Base-by-base conservation (phyloP, 2,113 vertebrate genomes). In the Etheostoma cragini region DNA sequence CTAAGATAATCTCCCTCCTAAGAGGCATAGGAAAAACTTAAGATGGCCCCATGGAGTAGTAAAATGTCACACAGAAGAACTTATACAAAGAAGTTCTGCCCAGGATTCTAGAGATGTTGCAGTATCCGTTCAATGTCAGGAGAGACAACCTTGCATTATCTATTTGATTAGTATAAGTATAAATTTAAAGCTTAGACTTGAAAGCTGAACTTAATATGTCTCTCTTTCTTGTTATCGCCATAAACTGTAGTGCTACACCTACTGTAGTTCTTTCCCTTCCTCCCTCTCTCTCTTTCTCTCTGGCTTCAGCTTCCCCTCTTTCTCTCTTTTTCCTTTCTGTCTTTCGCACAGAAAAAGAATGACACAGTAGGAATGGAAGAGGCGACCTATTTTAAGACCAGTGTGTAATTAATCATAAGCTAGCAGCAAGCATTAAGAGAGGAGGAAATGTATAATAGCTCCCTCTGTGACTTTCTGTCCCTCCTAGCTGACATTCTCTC, bases 381-480 rank as follows among this genome's bases (percentile, higher is more conserved):
- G 80, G 84, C 81, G 82, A 76, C 87, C 91, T 94, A 93, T 94
- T 93, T 93, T 85, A 87, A 85, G 90, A 87, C 72, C 73, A 63
- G 56, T 74, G 81, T 87, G 93, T 88, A 92, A 92, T 94, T 94
- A 93, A 93, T 94, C 91, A 91, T 89, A 88, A 90, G 82, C 66
- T 57, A 72, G 84, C 86, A 90, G 85, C 87, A 61, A 84, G 83
- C 80, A 88, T 92, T 90, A 87, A 83, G 73, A 85, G 77, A 79
- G 74, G 72, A 80, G 62, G 76, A 90, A 88, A 82, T 79, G 89
- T 86, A 72, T 78, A 83, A 89, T 85, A 60, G 67, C 80, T 86
- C 89, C 84, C 87, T 86, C 49, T 76, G 77, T 89, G 86, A 86
- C 87, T 87, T 76, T 80, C 78, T 88, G 80, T 84, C 84, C 83